Evolutionary conservation across 2,797 vertebrate species (phyloP), one percentile per base, ranked within the genome.

Genomic region (Aulostomus chinensis): DNA sequence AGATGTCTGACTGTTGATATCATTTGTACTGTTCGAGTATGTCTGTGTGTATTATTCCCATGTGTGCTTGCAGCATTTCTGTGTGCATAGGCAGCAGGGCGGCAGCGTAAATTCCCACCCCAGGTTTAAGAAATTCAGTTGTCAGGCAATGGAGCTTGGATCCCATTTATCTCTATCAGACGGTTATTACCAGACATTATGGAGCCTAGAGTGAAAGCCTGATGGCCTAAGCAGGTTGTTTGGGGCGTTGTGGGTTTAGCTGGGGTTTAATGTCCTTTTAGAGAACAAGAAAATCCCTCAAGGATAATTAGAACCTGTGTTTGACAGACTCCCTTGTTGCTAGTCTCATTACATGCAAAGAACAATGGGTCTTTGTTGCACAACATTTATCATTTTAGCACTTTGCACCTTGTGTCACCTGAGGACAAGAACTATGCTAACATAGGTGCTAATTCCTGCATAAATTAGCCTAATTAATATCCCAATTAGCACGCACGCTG

Each of bases 141-240:
- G 58, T 59, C 56, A 66, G 48, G 48, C 40, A 28, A 35, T 26
- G 59, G 52, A 30, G 25, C 50, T 50, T 42, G 57, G 41, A 52
- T 73, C 37, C 33, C 54, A 81, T 86, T 79, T 62, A 69, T 86
- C 67, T 73, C 64, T 57, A 64, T 85, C 80, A 79, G 68, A 79
- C 62, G 52, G 62, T 69, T 81, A 83, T 83, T 82, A 78, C 56
- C 60, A 42, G 64, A 50, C 61, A 61, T 82, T 76, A 78, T 42
- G 13, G 33, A 24, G 64, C 48, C 31, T 13, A 45, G n/a, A 77
- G 51, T 58, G 51, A 67, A 70, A 68, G 58, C 38, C 63, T 65
- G 63, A 52, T 11, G 11, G 39, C 32, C 53, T 53, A 26, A 57
- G 42, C 17, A 39, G 11, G 5, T 2, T 21, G 30, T 26, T 31